phyloP scores from a whole-genome alignment of 2,113 vertebrate genomes.

The Stercorarius parasiticus region DNA sequence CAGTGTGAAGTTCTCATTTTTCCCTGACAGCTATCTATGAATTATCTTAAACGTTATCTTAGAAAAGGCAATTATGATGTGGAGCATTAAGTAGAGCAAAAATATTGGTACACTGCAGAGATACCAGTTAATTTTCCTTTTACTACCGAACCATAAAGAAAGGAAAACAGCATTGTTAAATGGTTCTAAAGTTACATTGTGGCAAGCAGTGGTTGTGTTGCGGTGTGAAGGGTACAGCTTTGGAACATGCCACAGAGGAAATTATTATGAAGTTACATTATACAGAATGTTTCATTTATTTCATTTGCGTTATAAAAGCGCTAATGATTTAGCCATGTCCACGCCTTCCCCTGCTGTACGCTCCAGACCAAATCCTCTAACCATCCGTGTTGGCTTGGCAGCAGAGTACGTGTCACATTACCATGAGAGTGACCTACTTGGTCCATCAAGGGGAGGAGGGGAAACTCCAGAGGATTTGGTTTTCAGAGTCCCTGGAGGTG shows the following conservation, averaged over 20 bases:
- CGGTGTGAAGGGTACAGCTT: not conserved
- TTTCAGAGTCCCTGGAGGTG: not conserved
- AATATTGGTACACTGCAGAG: conserved; percentile 16
- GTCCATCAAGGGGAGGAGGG: not conserved
- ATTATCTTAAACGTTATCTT: conserved; percentile 34
- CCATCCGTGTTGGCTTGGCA: not conserved
- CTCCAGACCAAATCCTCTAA: not conserved
- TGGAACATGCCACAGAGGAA: not conserved
- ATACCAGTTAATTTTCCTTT: conserved; percentile 27
- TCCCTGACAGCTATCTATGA: not conserved
- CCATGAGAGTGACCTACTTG: not conserved
- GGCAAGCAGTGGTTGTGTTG: not conserved
- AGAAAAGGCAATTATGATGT: conserved; percentile 30
- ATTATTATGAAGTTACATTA: not conserved
- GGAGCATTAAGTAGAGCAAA: conserved; percentile 2
- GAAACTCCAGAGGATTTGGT: not conserved
- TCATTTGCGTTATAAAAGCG: not conserved
- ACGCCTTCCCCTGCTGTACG: not conserved
- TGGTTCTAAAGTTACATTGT: not conserved
- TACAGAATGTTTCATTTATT: not conserved
- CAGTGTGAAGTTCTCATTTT: conserved; percentile 30
- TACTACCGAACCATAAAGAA: conserved; percentile 13
- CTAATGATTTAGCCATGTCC: not conserved
- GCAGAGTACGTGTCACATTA: not conserved
- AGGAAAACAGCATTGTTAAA: not conserved